Evolutionary conservation across 2,113 vertebrate genomes (phyloP), one percentile per base, ranked within the genome.

Genomic region (Motacilla tschutschensis): DNA sequence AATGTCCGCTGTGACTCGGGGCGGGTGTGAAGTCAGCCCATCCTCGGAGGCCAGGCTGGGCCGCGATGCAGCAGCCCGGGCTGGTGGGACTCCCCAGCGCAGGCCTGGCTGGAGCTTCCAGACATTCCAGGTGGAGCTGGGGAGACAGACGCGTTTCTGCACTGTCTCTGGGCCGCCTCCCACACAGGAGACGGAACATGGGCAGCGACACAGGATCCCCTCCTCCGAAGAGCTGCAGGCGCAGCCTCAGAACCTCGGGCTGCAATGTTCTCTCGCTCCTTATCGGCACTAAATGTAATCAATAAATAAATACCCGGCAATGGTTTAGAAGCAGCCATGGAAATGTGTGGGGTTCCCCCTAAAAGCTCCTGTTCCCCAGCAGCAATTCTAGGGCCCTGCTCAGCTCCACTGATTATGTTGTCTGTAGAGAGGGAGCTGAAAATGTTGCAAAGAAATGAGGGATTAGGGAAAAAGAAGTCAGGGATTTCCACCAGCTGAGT

Each of bases 371-470:
- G 11, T 25, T 83, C 51, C 59, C 60, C 66, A 46, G 83, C 38
- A 50, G 65, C 62, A 50, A 48, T 41, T 66, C 63, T 16, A 38
- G 50, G 81, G 51, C 64, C 59, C 53, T 55, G 73, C 36, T 80
- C 78, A 64, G 72, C 36, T 70, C 21, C 54, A 17, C 20, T 36
- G 79, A n/a, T 24, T 38, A 66, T 53, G 77, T 18, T 44, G 54
- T 57, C 44, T 74, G 79, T 29, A 70, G 58, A 33, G 75, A 71
- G 78, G 36, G 67, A 79, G 65, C 78, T 83, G 64, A 67, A 41
- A 77, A 63, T 57, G 62, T 54, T 78, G 46, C 55, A 69, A 83
- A 83, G 83, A 84, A 93, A 66, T 19, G 63, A 74, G 53, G 57
- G 77, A 53, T 83, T 72, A 69, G 51, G 50, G 40, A 1, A 16